Evolutionary conservation across 2,888 invertebrate species (phyloP).

Genomic region (Lissocephala sabroskyi): DNA sequence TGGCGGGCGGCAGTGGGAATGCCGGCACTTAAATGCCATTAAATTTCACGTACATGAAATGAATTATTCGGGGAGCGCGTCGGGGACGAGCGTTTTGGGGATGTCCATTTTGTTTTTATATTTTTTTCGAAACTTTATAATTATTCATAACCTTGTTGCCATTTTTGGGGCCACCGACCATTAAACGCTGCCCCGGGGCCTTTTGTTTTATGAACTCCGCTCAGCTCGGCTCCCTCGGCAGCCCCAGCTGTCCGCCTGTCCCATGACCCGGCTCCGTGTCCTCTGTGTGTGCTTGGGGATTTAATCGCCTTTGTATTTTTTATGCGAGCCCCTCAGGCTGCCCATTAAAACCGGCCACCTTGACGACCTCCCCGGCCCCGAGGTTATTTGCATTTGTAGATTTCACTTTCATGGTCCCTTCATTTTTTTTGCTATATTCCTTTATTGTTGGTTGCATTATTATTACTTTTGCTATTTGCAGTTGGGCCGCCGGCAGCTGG

Average conservation of each 20-base stretch:
- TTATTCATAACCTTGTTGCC: constrained; percentile 52
- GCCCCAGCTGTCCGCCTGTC: no score
- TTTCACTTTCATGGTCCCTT: constrained; percentile 23
- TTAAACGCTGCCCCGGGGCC: constrained; percentile 10
- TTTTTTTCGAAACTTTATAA: constrained; percentile 49
- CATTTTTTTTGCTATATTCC: background rate
- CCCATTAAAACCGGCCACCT: constrained; percentile 10
- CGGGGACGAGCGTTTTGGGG: no score
- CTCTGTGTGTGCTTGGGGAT: no score
- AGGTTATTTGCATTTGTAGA: constrained; percentile 41
- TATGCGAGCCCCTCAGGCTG: background rate
- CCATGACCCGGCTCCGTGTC: no score
- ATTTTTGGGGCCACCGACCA: constrained; percentile 5
- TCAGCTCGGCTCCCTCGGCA: constrained; percentile 47
- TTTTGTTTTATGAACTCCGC: constrained; percentile 12
- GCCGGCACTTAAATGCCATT: constrained; percentile 65
- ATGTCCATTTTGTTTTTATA: background rate
- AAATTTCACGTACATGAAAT: constrained; percentile 55
- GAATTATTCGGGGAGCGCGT: no score
- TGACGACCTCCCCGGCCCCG: constrained; percentile 4
- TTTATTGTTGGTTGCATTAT: constrained; percentile 21
- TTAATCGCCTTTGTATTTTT: no score
- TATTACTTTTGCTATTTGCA: constrained; percentile 29
- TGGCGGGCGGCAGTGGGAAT: constrained; percentile 28
- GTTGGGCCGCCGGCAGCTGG: constrained; percentile 40